phyloP scores from a whole-genome alignment of 2,797 vertebrate species.

The Champsocephalus gunnari region DNA sequence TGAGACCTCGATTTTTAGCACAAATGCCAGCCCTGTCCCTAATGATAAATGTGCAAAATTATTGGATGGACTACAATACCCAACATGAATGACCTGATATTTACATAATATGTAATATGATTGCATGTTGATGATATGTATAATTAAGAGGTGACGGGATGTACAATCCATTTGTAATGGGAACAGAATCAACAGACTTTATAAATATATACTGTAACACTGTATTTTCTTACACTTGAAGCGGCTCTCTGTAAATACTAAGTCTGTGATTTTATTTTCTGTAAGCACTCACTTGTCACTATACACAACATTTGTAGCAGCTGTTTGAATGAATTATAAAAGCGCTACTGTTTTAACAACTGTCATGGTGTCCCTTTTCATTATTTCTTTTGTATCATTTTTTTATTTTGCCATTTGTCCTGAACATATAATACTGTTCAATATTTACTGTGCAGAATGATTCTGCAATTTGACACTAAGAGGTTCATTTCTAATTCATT shows the following conservation, averaged over 20 bases:
- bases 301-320: slow-evolving; percentile 54
- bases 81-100: slow-evolving; percentile 7
- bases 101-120: slow-evolving; percentile 27
- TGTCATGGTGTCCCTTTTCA: not conserved
- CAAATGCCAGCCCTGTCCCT: not conserved
- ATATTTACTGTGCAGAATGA: not conserved
- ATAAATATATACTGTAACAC: slow-evolving; percentile 50
- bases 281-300: slow-evolving; percentile 55
- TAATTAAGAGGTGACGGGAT: slow-evolving; percentile 55
- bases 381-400: not conserved
- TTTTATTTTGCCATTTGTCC: not conserved
- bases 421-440: not conserved
- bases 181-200: slow-evolving; percentile 55
- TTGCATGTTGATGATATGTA: slow-evolving; percentile 37
- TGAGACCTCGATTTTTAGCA: slow-evolving; percentile 9
- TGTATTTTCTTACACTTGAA: slow-evolving; percentile 77
- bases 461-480: not conserved
- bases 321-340: slow-evolving; percentile 63
- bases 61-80: slow-evolving; percentile 1
- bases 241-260: slow-evolving; percentile 53
- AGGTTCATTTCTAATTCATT: not conserved
- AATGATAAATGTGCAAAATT: slow-evolving; percentile 19
- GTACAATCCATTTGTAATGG: slow-evolving; percentile 70
- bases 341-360: slow-evolving; percentile 48
- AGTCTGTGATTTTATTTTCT: slow-evolving; percentile 40